Evolutionary conservation across 2,113 vertebrate species (phyloP).

Genomic region (Onychostoma macrolepis): DNA sequence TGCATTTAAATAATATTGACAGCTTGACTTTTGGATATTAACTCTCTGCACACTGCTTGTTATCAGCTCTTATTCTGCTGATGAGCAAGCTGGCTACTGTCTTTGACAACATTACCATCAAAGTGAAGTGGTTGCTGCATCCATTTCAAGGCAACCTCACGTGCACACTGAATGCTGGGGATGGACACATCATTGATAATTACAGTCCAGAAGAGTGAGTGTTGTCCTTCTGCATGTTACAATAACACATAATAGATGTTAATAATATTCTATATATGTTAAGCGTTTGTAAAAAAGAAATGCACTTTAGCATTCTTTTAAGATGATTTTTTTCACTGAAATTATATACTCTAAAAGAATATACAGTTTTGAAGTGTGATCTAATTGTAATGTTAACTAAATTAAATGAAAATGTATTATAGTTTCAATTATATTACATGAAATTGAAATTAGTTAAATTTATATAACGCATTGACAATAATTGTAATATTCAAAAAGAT

Average conservation of each 20-base stretch:
- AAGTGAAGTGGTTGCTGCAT: conserved; percentile 88
- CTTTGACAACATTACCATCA: conserved; percentile 83
- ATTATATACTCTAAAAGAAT: not conserved
- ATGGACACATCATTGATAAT: conserved; percentile 85
- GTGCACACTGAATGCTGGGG: conserved; percentile 84
- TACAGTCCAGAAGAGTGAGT: conserved; percentile 84
- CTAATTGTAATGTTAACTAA: not conserved
- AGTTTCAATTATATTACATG: no score
- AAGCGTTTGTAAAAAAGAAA: not conserved
- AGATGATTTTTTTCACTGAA: not conserved
- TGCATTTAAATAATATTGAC: not conserved
- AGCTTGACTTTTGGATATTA: not conserved
- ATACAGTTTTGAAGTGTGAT: no score
- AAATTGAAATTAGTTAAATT: no score
- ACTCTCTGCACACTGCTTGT: not conserved
- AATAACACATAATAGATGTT: not conserved
- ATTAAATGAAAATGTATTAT: not conserved
- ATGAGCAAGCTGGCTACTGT: conserved; percentile 74
- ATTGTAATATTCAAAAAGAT: no score
- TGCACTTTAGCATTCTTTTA: not conserved
- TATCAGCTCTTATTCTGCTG: conserved; percentile 82
- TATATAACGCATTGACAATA: no score
- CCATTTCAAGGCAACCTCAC: conserved; percentile 91
- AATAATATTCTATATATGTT: not conserved
- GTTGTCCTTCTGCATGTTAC: not conserved